These are phyloP conservation scores for Reticulitermes speratus DNA, from an alignment of 1,140 invertebrate genomes.

Conservation along the genomic window DNA sequence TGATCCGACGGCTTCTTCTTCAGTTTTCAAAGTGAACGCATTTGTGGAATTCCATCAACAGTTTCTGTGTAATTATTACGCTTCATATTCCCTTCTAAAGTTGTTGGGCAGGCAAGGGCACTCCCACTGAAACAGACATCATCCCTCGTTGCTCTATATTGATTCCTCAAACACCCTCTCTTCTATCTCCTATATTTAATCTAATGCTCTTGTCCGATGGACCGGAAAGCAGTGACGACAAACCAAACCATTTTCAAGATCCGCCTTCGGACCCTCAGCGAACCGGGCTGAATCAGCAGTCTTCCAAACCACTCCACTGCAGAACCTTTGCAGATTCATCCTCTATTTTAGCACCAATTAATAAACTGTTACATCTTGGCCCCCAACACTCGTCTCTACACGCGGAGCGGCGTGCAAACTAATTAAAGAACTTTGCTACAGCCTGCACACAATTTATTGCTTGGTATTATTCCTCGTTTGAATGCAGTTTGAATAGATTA, in stretches of 20 bases:
- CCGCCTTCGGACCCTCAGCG: not conserved
- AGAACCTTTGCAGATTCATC: not conserved
- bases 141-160: not conserved
- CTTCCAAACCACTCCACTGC: not conserved
- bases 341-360: not conserved
- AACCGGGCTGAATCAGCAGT: not conserved
- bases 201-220: conserved; percentile 9
- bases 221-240: not conserved
- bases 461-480: not conserved
- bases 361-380: not conserved
- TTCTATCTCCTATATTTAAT: conserved; percentile 7
- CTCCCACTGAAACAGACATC: not conserved
- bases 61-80: too few relatives aligned
- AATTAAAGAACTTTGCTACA: not conserved
- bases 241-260: not conserved
- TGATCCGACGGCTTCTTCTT: not conserved
- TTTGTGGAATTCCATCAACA: not conserved
- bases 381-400: not conserved
- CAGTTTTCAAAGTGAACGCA: not conserved
- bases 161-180: not conserved
- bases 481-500: not conserved
- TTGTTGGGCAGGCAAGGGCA: not conserved
- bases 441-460: not conserved
- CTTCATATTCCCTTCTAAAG: too few relatives aligned
- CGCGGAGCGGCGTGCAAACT: not conserved